Evolutionary conservation across 2,113 vertebrate species (phyloP), one percentile per base, ranked within the genome.

Genomic region (Strix uralensis): DNA sequence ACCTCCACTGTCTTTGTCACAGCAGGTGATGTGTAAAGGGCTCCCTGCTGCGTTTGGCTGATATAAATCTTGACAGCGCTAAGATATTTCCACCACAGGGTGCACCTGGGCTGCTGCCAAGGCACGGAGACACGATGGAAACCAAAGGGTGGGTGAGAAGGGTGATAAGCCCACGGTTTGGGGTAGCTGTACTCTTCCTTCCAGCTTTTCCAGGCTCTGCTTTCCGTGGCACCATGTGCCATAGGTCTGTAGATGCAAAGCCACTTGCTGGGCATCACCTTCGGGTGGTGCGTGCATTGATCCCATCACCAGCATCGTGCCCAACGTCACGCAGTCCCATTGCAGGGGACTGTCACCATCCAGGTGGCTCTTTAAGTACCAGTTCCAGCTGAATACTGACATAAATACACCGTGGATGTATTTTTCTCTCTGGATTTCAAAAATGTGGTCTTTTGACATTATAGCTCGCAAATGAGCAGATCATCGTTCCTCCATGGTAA

Each of bases 121-220:
- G 54, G 54, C 74, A 26, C 0, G 0, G 54, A 72, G 22, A 14
- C 22, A 4, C 0, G 0, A 26, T 66, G 21, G 34, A 14, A 51
- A 13, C 42, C 62, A 34, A 46, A 44, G 19, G 2, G 10, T 32
- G 57, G 10, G 7, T 85, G 49, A 7, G 38, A 44, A 58, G 40
- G 26, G 26, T 5, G 29, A 2, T 34, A 19, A 36, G 2, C 21
- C 27, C 38, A 0, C 63, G 54, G 2, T 54, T 71, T 77, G 29
- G n/a, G 52, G 80, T 46, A 55, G 58, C 67, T 83, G 47, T 75
- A 27, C 20, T 42, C 1, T 6, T 74, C 32, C 19, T 55, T 22
- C 27, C 38, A 71, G 15, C 46, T 82, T 42, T 70, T 38, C 57
- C 58, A 65, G 44, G 42, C 71, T 91, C n/a, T 72, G 47, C 58